These are phyloP conservation scores for Microplitis manilae DNA, from an alignment of 2,888 invertebrate genomes.

Conservation along the genomic window DNA sequence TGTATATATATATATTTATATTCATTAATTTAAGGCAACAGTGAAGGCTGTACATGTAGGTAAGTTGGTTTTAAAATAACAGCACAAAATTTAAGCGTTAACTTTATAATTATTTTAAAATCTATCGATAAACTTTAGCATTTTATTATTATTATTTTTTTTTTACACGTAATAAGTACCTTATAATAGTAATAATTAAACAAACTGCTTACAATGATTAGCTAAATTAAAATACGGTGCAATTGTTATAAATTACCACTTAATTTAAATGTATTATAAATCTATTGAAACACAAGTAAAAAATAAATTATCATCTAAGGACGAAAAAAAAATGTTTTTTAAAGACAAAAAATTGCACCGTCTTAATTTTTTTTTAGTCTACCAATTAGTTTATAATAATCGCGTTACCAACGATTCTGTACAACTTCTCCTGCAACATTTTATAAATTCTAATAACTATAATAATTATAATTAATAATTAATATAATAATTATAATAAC, in stretches of 20 bases:
- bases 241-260: background rate
- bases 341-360: conserved; percentile 7
- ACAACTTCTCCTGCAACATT: conserved; percentile 16
- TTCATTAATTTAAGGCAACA: conserved; percentile 31
- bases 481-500: conserved; percentile 11
- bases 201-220: background rate
- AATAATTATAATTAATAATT: conserved; percentile 1
- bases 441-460: background rate
- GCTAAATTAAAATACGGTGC: background rate
- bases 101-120: background rate
- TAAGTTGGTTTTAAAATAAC: conserved; percentile 17
- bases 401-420: conserved; percentile 9
- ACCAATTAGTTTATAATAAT: background rate
- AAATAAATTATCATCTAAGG: background rate
- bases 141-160: conserved; percentile 28
- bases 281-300: conserved; percentile 1
- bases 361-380: conserved; percentile 14
- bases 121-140: background rate
- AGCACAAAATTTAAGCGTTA: conserved; percentile 3
- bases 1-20: conserved; percentile 16
- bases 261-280: background rate
- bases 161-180: conserved; percentile 37
- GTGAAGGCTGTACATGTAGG: conserved; percentile 35
- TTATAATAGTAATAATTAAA: conserved; percentile 7
- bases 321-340: background rate